Conservation (phyloP, 2,113 vertebrate genomes). For the Myxocyprinus asiaticus region DNA sequence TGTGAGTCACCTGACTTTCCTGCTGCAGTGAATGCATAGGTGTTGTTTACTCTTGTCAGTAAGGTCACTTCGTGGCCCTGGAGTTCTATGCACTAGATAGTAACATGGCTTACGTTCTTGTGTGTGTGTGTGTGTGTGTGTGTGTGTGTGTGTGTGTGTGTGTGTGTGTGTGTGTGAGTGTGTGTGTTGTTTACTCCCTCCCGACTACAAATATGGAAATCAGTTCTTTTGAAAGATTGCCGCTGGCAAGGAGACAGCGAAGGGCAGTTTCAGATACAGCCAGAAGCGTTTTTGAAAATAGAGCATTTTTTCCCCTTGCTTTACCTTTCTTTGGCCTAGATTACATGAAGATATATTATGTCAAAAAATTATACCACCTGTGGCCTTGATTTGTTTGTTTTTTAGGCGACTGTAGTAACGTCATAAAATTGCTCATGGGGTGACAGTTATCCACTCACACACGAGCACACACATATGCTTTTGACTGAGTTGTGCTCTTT, state of each 20-base stretch:
- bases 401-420: neutral
- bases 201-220: constrained; percentile 18
- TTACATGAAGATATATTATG: constrained; percentile 15
- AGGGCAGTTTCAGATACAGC: constrained; percentile 12
- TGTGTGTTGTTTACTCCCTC: constrained; percentile 4
- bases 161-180: neutral
- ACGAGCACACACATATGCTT: too few relatives aligned
- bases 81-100: neutral
- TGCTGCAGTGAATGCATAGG: neutral
- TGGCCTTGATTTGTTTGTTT: neutral
- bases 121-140: neutral
- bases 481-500: neutral
- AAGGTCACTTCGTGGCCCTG: neutral
- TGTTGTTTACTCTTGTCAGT: constrained; percentile 3
- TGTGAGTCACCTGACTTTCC: too few relatives aligned
- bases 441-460: constrained; percentile 17
- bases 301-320: neutral
- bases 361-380: constrained; percentile 4
- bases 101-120: neutral
- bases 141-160: neutral
- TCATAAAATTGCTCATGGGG: neutral
- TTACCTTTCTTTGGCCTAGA: constrained; percentile 7
- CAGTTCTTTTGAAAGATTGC: constrained; percentile 11
- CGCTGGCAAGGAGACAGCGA: constrained; percentile 21
- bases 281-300: constrained; percentile 21